Evolutionary conservation across 2,888 invertebrate species (phyloP), one percentile per base, ranked within the genome.

Genomic region (Hemicrepidius hirtus): DNA sequence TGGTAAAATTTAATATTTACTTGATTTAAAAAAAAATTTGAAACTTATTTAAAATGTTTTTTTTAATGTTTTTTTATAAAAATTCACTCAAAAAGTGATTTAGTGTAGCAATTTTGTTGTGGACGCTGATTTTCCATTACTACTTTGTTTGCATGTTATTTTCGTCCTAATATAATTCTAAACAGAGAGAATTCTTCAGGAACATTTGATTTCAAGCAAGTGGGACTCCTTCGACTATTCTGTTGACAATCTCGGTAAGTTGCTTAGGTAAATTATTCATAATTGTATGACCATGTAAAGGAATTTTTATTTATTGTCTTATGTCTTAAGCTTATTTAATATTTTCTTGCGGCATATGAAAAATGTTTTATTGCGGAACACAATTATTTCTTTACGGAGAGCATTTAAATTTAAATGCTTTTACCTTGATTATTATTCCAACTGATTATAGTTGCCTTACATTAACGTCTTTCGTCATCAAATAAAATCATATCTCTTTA

Each of bases 161-260:
- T 75, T 71, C 57, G 68, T 68, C 69, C 50, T 72, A 75, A 75
- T 75, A 67, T 67, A 69, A 75, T 76, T 77, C 75, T 78, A 76
- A 79, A 77, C 76, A 73, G 76, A 75, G 73, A 77, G 77, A 84
- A 84, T 83, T 85, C 83, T 81, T 81, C 85, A 87, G 87, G 87
- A 85, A 77, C 84, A 83, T 80, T 82, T 83, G 85, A 84, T 84
- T 87, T 84, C 89, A 87, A 91, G 92, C 89, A 95, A 95, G 88
- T 97, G 97, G 97, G 97, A 97, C 90, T 90, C 89, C 87, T 90
- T 94, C 89, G 96, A 96, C 88, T 92, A 92, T 87, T 93, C 93
- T 75, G 90, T 89, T 81, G 91, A 92, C 81, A 93, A 93, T 89
- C 89, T 96, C 87, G 96, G 97, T 97, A 91, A 92, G 94, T 91